These are phyloP conservation scores for Fabriciana adippe DNA, from an alignment of 2,888 invertebrate species.

Conservation along the genomic window DNA sequence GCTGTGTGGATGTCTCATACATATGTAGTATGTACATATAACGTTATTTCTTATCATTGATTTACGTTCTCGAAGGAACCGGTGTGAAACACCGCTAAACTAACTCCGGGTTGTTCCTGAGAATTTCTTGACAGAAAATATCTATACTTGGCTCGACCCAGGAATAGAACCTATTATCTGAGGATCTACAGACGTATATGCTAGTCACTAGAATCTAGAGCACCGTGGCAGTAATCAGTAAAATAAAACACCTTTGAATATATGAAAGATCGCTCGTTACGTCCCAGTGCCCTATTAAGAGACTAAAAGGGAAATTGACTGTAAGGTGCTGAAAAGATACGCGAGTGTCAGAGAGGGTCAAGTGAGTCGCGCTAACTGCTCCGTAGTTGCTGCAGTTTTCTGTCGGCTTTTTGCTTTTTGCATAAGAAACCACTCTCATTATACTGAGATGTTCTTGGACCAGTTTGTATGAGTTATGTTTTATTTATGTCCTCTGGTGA, in stretches of 20 bases:
- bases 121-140: too few species aligned
- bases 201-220: too few species aligned
- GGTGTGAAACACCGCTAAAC: too few species aligned
- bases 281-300: conserved; percentile 25
- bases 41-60: too few species aligned
- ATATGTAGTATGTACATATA: too few species aligned
- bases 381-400: neutral
- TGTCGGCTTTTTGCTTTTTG: conserved; percentile 11
- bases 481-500: conserved; percentile 7
- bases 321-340: conserved; percentile 22
- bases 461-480: conserved; percentile 12
- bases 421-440: conserved; percentile 21
- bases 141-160: too few species aligned
- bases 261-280: conserved; percentile 17
- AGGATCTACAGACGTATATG: too few species aligned
- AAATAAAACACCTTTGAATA: neutral
- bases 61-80: too few species aligned
- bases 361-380: conserved; percentile 19
- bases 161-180: too few species aligned
- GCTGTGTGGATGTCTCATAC: too few species aligned
- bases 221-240: too few species aligned
- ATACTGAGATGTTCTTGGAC: conserved; percentile 17
- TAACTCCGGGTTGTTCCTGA: too few species aligned
- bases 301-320: conserved; percentile 15
- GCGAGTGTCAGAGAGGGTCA: conserved; percentile 7